Percentiles rank a stretch among this genome's conserved stretches.
Evolutionary conservation across 2,888 invertebrate species (phyloP).

Genomic region (Trilocha varians): DNA sequence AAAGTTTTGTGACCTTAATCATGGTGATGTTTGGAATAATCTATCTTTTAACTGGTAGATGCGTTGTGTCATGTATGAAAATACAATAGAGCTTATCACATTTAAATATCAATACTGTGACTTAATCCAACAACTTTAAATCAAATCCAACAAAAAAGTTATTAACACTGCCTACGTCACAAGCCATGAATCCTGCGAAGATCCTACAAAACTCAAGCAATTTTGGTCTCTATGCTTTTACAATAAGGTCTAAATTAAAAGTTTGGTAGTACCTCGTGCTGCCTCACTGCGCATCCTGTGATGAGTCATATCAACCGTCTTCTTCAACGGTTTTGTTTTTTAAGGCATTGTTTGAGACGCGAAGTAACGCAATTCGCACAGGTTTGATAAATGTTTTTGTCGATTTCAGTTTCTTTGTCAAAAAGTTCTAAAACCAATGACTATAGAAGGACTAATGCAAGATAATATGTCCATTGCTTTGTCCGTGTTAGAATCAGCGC

Average conservation of each 20-base stretch:
- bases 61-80: too few species aligned
- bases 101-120: too few species aligned
- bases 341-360: background rate
- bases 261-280: background rate
- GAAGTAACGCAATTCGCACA: background rate
- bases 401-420: too few species aligned
- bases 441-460: too few species aligned
- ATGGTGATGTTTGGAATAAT: too few species aligned
- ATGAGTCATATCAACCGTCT: conserved; percentile 4
- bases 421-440: too few species aligned
- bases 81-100: too few species aligned
- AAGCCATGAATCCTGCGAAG: background rate
- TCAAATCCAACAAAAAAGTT: background rate
- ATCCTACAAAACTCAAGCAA: background rate
- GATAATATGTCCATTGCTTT: too few species aligned
- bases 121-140: too few species aligned
- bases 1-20: too few species aligned
- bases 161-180: background rate
- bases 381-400: background rate
- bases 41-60: too few species aligned
- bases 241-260: background rate
- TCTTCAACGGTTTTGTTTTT: background rate
- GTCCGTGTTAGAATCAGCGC: too few species aligned
- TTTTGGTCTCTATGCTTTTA: background rate
- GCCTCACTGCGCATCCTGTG: conserved; percentile 2